These are phyloP conservation scores for Anser cygnoides DNA, from an alignment of 2,113 vertebrate species.

Conservation along the genomic window DNA sequence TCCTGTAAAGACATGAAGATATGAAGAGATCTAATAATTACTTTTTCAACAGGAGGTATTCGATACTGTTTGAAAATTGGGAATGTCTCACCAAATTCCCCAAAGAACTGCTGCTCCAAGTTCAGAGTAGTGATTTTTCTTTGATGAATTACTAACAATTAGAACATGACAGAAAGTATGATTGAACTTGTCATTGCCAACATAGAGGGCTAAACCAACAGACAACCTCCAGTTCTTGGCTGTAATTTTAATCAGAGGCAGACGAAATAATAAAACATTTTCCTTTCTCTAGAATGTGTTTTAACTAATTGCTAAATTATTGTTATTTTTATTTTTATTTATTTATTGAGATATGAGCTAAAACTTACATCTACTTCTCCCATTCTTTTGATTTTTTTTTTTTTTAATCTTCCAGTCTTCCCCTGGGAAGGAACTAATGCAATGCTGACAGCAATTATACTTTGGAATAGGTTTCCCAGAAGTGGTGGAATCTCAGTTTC, in stretches of 20 bases:
- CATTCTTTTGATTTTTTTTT: neutral
- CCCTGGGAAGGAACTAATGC: neutral
- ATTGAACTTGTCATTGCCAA: neutral
- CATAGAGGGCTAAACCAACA: neutral
- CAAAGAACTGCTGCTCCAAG: neutral
- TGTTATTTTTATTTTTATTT: neutral
- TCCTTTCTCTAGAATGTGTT: neutral
- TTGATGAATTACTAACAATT: constrained; percentile 1
- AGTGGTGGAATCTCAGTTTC: neutral
- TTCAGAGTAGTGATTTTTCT: neutral
- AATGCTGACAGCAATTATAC: neutral
- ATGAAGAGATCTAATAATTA: neutral
- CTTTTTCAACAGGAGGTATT: neutral
- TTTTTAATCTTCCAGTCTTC: neutral
- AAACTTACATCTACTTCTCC: neutral
- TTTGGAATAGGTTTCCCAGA: neutral
- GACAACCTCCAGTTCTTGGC: neutral
- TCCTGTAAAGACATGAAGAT: neutral
- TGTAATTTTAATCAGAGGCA: neutral
- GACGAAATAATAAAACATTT: neutral
- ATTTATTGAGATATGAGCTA: neutral
- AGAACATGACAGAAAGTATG: neutral
- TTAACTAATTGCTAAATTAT: neutral
- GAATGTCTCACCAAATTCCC: neutral
- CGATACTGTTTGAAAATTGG: neutral